These are phyloP conservation scores for Ischnura elegans DNA, from an alignment of 2,888 invertebrate species.

Conservation along the genomic window DNA sequence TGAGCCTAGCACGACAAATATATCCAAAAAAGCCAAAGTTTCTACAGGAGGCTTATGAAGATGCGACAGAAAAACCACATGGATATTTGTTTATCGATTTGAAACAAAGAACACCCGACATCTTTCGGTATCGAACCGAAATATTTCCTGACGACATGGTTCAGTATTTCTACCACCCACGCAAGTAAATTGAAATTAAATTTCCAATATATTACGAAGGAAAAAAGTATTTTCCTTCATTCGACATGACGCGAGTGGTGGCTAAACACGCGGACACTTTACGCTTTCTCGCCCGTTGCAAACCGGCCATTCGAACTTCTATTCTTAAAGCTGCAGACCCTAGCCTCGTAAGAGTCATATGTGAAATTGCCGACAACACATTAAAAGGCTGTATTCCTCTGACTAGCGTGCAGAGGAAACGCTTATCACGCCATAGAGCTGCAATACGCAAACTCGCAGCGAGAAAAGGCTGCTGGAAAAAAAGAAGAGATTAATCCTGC, in stretches of 20 bases:
- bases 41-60: constrained; percentile 70
- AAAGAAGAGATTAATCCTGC: constrained; percentile 28
- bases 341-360: not conserved
- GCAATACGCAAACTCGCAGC: too few species aligned
- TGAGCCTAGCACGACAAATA: not conserved
- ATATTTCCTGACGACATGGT: constrained; percentile 58
- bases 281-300: not conserved
- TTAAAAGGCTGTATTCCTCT: not conserved
- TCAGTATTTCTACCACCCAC: not conserved
- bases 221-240: not conserved
- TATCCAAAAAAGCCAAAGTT: constrained; percentile 55
- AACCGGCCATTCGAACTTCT: not conserved
- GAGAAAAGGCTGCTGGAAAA: constrained; percentile 25
- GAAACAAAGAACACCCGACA: constrained; percentile 70
- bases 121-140: constrained; percentile 68
- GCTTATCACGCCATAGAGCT: not conserved
- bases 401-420: not conserved
- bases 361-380: not conserved
- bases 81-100: constrained; percentile 71
- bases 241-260: not conserved
- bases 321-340: not conserved
- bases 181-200: too few species aligned
- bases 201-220: not conserved
- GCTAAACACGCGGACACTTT: not conserved
- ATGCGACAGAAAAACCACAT: constrained; percentile 69